Base-by-base conservation (phyloP, 2,113 vertebrate genomes). In the Stomatorhinus ivindoensis region DNA sequence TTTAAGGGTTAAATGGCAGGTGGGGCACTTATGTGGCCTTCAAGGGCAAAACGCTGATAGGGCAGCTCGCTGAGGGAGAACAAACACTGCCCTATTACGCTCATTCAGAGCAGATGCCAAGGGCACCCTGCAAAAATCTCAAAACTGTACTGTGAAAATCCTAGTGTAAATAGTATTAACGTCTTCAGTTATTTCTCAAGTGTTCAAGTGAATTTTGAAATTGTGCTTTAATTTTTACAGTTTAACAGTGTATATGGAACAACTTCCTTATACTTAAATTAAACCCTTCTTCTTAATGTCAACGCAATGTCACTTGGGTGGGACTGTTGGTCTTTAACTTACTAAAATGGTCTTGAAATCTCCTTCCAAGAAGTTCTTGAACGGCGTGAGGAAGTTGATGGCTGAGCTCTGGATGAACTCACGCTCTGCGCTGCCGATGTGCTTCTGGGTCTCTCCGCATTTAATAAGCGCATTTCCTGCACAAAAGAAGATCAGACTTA, bases 291-390 rank as follows among this genome's bases (percentile, higher is more conserved):
- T 65, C 61, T 11, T 31, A 69, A 65, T 65, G 58, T 65, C 0
- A 27, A 13, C 27, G 3, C 9, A 4, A 31, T 31, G 61, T 69
- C 61, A 69, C 0, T 69, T 69, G 9, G 27, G 27, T 13, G 35
- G 73, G 15, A 39, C 73, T 42, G 13, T 58, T 24, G 47, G 6
- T 39, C 19, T 50, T 73, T 73, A 93, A 96, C 97, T 98, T 94
- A 99, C 98, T 96, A 97, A 94, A 94, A 99, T 99, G 90, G 98
- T 99, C 96, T 98, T 99, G 92, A 99, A 99, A 94, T 99, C 98
- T 47, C 98, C 98, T 95, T 99, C 98, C 88, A 99, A 96, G 91
- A 99, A 99, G 93, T 99, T 99, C 93, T 97, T 96, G 93, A 99
- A 96, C 46, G 98, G 98, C 88, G 98, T 98, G 88, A 99, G 98